Evolutionary conservation across 2,888 invertebrate species (phyloP), one percentile per base, ranked within the genome.

Genomic region (Zele albiditarsus): DNA sequence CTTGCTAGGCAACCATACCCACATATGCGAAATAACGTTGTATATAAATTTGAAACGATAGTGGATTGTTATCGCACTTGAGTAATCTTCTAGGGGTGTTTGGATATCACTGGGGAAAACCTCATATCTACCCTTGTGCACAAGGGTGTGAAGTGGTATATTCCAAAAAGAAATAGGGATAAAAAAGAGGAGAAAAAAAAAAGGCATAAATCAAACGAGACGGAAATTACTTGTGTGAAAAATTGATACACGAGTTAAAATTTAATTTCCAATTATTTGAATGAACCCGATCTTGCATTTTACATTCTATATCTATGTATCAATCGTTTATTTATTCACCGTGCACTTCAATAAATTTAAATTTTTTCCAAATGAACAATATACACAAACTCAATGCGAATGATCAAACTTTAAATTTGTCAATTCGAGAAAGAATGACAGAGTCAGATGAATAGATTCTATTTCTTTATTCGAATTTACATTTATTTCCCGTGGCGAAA

Each of bases 1-100:
- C 46, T 28, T 27, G 53, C 16, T 46, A 20, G 23, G 8, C 8
- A 20, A 27, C n/a, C n/a, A 20, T 25, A 20, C 10, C 12, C 28
- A n/a, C 16, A 31, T 53, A 68, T 28, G 46, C 31, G 53, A 68
- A 68, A 28, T 53, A 49, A 53, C 49, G 28, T 53, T 49, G n/a
- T 27, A 42, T 31, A 58, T 38, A 28, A 42, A 71, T 60, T 38
- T 58, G 12, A 57, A 28, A 23, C 38, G 57, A 49, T 27, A 53
- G 49, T 28, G 16, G 62, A 42, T 60, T 46, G 62, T 71, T 71
- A 71, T 71, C 62, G 27, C 60, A 62, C 28, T 71, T 62, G 27
- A 42, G 38, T 71, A 62, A 60, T 57, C 27, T 70, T 38, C 28
- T 46, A 14, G 20, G 71, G 62, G 23, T 53, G 53, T 53, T 38